phyloP scores from a whole-genome alignment of 2,797 vertebrate species.

The Synaphobranchus kaupii region DNA sequence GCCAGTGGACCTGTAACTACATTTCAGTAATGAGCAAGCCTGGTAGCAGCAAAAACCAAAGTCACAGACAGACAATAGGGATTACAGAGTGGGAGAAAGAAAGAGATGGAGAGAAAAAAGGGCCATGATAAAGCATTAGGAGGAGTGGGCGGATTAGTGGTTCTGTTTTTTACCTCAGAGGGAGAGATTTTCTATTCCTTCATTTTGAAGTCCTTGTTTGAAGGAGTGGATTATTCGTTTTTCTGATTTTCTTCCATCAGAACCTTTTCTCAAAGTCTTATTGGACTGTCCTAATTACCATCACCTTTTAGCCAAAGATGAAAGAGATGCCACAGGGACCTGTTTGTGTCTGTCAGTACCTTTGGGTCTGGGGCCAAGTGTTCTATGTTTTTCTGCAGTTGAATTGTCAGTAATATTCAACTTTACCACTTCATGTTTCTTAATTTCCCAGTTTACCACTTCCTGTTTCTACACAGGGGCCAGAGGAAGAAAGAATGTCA shows the following conservation, averaged over 20 bases:
- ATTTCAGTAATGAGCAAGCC: neutral
- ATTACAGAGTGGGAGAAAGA: neutral
- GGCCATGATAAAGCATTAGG: neutral
- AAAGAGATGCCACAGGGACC: neutral
- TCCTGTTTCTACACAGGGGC: neutral
- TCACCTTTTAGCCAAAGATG: no score
- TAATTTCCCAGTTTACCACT: constrained; percentile 13
- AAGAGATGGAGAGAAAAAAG: neutral
- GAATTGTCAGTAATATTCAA: constrained; percentile 18
- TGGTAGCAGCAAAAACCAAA: neutral
- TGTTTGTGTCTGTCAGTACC: neutral
- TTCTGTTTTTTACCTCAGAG: neutral
- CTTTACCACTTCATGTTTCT: neutral
- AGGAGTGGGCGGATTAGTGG: neutral
- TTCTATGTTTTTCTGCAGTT: constrained; percentile 21
- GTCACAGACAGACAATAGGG: neutral
- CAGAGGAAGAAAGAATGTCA: no score
- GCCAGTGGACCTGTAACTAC: neutral
- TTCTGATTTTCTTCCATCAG: no score
- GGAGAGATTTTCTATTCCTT: neutral
- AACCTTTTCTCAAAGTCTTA: no score
- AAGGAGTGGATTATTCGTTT: no score
- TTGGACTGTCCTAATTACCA: no score
- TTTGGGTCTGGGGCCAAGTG: neutral
- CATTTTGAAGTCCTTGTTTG: no score